These are phyloP conservation scores for Linepithema humile DNA, from an alignment of 1,140 invertebrate species.

Conservation along the genomic window DNA sequence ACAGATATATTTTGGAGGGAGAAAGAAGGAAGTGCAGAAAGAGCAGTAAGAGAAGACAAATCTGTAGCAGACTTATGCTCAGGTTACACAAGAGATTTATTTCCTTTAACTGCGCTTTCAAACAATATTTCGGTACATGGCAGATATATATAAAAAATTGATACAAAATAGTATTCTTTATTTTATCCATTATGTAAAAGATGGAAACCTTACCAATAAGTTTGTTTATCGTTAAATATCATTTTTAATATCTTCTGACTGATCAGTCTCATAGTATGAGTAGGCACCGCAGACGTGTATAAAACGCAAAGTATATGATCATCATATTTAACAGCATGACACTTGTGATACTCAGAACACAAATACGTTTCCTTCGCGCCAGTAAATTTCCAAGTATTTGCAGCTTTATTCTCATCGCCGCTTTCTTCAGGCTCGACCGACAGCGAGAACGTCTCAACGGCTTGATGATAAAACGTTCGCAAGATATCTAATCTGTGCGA, in stretches of 20 bases:
- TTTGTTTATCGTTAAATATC: conserved; percentile 84
- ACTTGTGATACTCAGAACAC: conserved; percentile 94
- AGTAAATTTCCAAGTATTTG: conserved; percentile 68
- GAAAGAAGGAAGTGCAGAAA: conserved; percentile 3
- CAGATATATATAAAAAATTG: background rate
- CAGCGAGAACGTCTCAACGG: conserved; percentile 83
- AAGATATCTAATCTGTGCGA: conserved; percentile 89
- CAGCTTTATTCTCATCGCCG: conserved; percentile 43
- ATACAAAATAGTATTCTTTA: background rate
- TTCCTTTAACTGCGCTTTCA: background rate
- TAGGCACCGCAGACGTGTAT: conserved; percentile 88
- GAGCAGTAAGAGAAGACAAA: background rate
- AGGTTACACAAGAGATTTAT: background rate
- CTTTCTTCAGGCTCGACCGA: conserved; percentile 45
- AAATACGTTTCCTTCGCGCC: conserved; percentile 89
- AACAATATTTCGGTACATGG: background rate
- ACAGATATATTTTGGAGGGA: background rate
- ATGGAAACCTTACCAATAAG: conserved; percentile 81
- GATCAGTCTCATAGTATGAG: conserved; percentile 87
- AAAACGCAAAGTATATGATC: conserved; percentile 88
- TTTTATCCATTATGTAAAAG: conserved; percentile 7
- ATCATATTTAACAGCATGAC: conserved; percentile 88
- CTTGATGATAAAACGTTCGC: conserved; percentile 89
- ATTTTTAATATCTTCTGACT: conserved; percentile 84
- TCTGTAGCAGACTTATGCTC: background rate